phyloP scores from a whole-genome alignment of 2,797 vertebrate genomes.

The Halcyon chelicuti region DNA sequence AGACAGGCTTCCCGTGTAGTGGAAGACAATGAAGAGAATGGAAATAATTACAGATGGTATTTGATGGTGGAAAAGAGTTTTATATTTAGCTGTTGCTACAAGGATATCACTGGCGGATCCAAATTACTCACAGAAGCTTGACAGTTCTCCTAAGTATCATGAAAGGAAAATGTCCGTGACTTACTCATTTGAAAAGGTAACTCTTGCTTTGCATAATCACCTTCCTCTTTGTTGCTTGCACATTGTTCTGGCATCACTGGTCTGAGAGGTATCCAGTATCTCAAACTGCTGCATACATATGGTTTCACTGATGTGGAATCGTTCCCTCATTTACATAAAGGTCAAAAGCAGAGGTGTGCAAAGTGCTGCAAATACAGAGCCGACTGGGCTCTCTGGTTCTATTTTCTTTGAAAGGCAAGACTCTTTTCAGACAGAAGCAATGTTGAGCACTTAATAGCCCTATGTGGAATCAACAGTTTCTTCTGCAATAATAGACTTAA shows the following conservation, averaged over 20 bases:
- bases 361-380: not conserved
- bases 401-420: not conserved
- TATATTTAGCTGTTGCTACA: not conserved
- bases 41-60: not conserved
- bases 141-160: not conserved
- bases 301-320: conserved; percentile 15
- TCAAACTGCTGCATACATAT: not conserved
- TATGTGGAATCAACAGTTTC: not conserved
- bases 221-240: not conserved
- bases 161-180: not conserved
- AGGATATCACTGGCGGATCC: not conserved
- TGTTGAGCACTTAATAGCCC: not conserved
- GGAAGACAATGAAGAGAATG: not conserved
- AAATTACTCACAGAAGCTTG: not conserved
- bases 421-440: not conserved
- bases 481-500: not conserved
- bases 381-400: not conserved
- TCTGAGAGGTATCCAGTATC: not conserved
- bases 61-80: not conserved
- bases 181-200: conserved; percentile 12
- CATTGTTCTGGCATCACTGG: conserved; percentile 3
- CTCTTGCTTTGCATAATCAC: conserved; percentile 22
- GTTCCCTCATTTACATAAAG: conserved; percentile 13
- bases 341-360: conserved; percentile 1
- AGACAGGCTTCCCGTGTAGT: not conserved